Evolutionary conservation across 2,797 vertebrate species (phyloP), one percentile per base, ranked within the genome.

Genomic region (Ciconia nigra): DNA sequence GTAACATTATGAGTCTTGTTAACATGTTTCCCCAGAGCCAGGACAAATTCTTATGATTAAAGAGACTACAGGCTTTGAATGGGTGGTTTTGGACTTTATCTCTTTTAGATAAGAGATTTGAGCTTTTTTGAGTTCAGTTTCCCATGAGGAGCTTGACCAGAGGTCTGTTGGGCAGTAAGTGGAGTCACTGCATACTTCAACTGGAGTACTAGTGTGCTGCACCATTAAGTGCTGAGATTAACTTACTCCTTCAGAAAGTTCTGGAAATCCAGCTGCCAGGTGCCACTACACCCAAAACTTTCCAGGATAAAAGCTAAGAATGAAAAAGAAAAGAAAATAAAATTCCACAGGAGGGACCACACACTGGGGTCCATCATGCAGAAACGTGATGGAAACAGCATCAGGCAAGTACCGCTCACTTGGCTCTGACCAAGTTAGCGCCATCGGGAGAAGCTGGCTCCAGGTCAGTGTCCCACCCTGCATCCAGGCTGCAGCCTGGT

Each of bases 321-420:
- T 20, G 21, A 26, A 67, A 66, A 69, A 33, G 2, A 26, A 49
- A 51, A 58, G 0, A 51, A 63, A 80, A 42, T 4, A 28, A 55
- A 67, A 63, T 52, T 44, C 25, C 33, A 39, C 15, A 57, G 13
- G 41, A 72, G 21, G 15, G 22, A 33, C 37, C 13, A 52, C 13
- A 47, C 10, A 18, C 29, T 70, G 15, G 0, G 0, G 10, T 44
- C 44, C 39, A 13, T 20, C 51, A 6, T 0, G 5, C 20, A 46
- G 14, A 73, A 31, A 62, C 6, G 12, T 7, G 39, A 66, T 15
- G 29, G 25, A 31, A 77, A 51, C 16, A 41, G 42, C 22, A 58
- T 8, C 70, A 46, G 49, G 24, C 18, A 76, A 58, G 49, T 7
- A 59, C 18, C 2, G 2, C 24, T 57, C 14, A 13, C 37, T 26